Evolutionary conservation across 2,113 vertebrate species (phyloP).

Genomic region (Prinia subflava): DNA sequence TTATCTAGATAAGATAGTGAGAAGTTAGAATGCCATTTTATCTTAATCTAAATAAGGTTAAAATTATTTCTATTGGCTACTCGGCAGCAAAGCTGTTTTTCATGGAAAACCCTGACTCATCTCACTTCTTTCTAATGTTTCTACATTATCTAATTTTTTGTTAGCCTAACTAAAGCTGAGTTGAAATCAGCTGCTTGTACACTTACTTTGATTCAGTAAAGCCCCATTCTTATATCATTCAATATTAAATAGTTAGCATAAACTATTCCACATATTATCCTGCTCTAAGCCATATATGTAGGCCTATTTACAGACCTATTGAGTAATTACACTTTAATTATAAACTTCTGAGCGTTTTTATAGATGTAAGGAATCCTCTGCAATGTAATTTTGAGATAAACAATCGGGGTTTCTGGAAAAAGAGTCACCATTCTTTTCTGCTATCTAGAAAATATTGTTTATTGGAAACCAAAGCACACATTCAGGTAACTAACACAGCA

Average conservation of each 20-base stretch:
- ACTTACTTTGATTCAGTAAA: not conserved
- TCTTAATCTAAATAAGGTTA: conserved; percentile 50
- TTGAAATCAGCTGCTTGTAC: not conserved
- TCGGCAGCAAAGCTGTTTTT: not conserved
- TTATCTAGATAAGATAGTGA: conserved; percentile 29
- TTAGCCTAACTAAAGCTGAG: not conserved
- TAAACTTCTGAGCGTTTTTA: not conserved
- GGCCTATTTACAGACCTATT: not conserved
- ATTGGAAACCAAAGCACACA: not conserved
- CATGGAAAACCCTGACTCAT: not conserved
- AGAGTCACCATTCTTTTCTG: not conserved
- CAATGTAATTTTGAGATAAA: not conserved
- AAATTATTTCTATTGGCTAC: conserved; percentile 35
- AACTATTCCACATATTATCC: not conserved
- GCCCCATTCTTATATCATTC: not conserved
- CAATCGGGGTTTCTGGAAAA: not conserved
- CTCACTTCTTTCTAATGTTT: not conserved
- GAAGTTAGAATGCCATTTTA: not conserved
- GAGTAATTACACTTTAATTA: not conserved
- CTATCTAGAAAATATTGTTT: not conserved
- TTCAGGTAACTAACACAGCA: not conserved
- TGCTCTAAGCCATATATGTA: not conserved
- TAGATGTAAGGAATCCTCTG: not conserved
- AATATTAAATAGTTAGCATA: not conserved
- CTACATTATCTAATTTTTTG: not conserved